These are phyloP conservation scores for Rhinolophus sinicus DNA, from an alignment of 2,113 vertebrate species.

Conservation along the genomic window DNA sequence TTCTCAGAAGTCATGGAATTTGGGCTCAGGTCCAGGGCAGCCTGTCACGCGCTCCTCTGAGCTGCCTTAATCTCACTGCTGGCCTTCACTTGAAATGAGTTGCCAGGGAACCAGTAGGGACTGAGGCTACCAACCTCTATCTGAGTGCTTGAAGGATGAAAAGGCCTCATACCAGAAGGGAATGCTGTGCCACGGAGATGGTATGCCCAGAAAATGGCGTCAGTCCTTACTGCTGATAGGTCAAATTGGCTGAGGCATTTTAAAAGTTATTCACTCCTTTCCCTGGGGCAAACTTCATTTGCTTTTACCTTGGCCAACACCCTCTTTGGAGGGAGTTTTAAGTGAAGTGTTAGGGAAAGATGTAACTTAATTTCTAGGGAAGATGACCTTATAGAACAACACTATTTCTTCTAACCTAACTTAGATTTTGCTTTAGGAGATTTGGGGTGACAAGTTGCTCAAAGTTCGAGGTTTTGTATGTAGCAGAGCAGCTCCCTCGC, in stretches of 20 bases:
- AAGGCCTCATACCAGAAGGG: not conserved
- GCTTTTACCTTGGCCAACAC: not conserved
- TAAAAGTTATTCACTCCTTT: not conserved
- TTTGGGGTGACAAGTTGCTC: not conserved
- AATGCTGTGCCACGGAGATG: not conserved
- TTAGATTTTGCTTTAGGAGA: not conserved
- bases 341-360: not conserved
- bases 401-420: not conserved
- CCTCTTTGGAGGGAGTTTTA: not conserved
- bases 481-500: too few species aligned
- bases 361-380: not conserved
- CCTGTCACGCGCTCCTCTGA: not conserved
- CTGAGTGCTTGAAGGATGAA: not conserved
- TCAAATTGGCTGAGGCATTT: not conserved
- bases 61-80: not conserved
- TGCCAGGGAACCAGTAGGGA: not conserved
- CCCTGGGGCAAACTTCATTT: not conserved
- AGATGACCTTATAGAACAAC: not conserved
- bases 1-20: not conserved
- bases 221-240: not conserved
- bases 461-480: too few species aligned
- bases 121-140: not conserved
- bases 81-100: not conserved
- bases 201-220: fast-evolving
- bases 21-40: not conserved